A percentile compares a stretch with the other conserved stretches of the same genome.
phyloP scores from a whole-genome alignment of 2,113 vertebrate genomes.

The Ceyx melanurus region DNA sequence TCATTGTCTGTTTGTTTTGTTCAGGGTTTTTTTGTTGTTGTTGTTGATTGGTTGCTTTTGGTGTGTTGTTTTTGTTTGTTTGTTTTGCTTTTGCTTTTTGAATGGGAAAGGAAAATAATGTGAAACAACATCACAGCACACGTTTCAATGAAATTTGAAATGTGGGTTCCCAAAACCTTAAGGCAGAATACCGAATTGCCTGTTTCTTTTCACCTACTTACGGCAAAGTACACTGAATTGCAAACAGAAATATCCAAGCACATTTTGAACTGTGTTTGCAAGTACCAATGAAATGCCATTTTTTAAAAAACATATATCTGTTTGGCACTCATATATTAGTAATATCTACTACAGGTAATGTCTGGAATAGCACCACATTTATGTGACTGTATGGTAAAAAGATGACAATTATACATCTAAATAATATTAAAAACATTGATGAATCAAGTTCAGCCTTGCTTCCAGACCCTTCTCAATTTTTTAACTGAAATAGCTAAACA shows the following conservation, averaged over 20 bases:
- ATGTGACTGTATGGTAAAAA: not conserved
- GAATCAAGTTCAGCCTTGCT: not conserved
- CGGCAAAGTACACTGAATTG: not conserved
- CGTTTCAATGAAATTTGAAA: not conserved
- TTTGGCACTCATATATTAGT: not conserved
- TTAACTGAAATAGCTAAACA: not conserved
- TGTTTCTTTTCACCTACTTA: not conserved
- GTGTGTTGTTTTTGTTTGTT: too few relatives aligned
- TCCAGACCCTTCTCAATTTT: not conserved
- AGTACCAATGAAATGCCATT: not conserved
- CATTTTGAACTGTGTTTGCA: not conserved
- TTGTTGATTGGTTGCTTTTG: not conserved
- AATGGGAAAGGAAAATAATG: not conserved
- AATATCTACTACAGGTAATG: not conserved
- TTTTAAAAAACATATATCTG: not conserved
- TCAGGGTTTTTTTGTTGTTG: not conserved
- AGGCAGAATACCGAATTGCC: not conserved
- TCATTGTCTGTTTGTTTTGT: too few relatives aligned
- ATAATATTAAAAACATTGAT: not conserved
- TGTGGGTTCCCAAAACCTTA: not conserved
- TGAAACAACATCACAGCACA: slow-evolving; percentile 26
- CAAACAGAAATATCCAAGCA: not conserved
- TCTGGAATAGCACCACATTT: not conserved
- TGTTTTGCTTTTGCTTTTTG: not conserved
- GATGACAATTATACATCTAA: not conserved